Percentiles rank a stretch among this genome's conserved stretches.
Conservation (phyloP, 2,113 vertebrate genomes). For the Axis porcinus region DNA sequence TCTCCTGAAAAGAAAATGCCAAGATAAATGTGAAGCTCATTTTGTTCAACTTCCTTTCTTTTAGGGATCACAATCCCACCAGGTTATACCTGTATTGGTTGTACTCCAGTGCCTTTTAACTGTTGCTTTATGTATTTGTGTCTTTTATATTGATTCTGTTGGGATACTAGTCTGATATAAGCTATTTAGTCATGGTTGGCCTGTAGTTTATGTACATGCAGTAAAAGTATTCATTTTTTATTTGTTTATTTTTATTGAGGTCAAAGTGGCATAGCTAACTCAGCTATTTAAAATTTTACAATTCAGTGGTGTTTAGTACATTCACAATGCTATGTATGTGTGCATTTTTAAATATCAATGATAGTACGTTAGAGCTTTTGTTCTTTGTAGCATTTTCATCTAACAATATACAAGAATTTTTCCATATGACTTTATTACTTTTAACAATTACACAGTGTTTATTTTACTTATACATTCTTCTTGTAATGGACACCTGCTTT, state of each 20-base stretch:
- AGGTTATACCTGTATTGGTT: neutral
- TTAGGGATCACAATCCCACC: neutral
- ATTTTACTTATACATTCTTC: neutral
- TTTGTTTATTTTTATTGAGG: slow-evolving; percentile 21
- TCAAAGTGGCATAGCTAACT: neutral
- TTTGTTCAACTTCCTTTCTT: neutral
- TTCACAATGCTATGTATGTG: neutral
- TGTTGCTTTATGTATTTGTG: slow-evolving; percentile 20
- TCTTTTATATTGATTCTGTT: slow-evolving; percentile 14
- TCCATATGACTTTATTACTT: neutral
- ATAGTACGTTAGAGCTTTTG: neutral
- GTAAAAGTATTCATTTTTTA: neutral
- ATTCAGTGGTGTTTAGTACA: neutral
- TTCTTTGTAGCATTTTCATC: neutral
- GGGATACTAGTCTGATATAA: neutral
- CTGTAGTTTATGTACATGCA: neutral
- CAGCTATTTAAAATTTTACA: neutral
- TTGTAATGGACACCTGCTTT: neutral
- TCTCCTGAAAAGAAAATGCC: neutral
- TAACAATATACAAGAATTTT: neutral
- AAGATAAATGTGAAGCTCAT: neutral
- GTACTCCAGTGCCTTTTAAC: neutral
- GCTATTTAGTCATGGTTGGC: neutral
- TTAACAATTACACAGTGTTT: neutral
- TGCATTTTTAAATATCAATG: neutral